Base-by-base conservation (phyloP, 2,797 vertebrate genomes). In the Leptoclinus maculatus region DNA sequence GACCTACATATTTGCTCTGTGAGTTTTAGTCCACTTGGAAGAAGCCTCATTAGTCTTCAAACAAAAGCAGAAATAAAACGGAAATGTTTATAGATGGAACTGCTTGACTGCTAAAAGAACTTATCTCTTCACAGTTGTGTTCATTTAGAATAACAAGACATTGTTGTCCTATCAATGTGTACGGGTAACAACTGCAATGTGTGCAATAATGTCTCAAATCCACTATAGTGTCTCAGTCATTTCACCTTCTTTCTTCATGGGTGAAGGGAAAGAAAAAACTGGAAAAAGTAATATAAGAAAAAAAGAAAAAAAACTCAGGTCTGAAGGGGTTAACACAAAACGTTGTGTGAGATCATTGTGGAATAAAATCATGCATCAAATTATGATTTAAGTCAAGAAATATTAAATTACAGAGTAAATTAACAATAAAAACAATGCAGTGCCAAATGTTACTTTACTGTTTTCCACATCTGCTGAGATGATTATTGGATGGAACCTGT, bases 301-400 rank as follows among this genome's bases (percentile, higher is more conserved):
- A 53, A 12, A 53, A 4, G 11, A 57, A 13, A n/a, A n/a, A n/a
- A 36, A 56, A 43, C 12, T 65, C 9, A 2, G 60, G 27, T 29
- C 53, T 62, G 56, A 49, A 17, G 14, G 25, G 56, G 65, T 76
- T 76, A 38, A 76, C 51, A 9, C 25, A 7, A 43, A 74, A 4
- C 8, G 43, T 27, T 58, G 16, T n/a, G 7, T 2, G 7, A 53
- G n/a, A 56, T 9, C 4, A 12, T n/a, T 16, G n/a, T 11, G 7
- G 43, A 56, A 64, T 47, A 23, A 64, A 66, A 78, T 14, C n/a
- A 4, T 51, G 14, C 6, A 32, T 64, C 9, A 57, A 56, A 39
- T 71, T n/a, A 19, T 49, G 53, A 58, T 67, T 75, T 29, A 21
- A 75, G 29, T 17, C 19, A 53, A 23, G 17, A 29, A 21, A 38